Evolutionary conservation across 2,888 invertebrate species (phyloP).

Genomic region (Orthosia cruda): DNA sequence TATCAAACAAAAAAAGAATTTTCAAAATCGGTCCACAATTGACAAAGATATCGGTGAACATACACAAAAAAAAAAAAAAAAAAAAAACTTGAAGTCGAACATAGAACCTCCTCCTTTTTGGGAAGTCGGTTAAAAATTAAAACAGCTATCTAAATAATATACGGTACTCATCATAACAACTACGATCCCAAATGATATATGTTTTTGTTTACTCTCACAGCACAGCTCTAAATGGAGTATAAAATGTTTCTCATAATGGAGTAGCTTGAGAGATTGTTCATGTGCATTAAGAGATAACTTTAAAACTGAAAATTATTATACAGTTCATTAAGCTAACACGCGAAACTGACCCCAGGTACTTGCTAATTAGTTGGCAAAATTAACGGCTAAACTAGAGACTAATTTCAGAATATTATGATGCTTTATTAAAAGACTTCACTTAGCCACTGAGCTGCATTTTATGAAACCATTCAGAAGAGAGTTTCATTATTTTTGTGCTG

Average conservation of each 20-base stretch:
- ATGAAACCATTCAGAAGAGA: slow-evolving; percentile 3
- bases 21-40: no score
- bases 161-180: no score
- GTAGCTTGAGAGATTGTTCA: slow-evolving; percentile 7
- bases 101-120: no score
- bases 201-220: background rate
- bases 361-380: slow-evolving; percentile 49
- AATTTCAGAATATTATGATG: slow-evolving; percentile 23
- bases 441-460: slow-evolving; percentile 7
- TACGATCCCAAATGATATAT: background rate
- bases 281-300: slow-evolving; percentile 13
- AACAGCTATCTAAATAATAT: no score
- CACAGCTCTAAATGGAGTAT: background rate
- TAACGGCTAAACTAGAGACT: slow-evolving; percentile 17
- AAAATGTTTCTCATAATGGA: no score
- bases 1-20: no score
- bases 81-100: no score
- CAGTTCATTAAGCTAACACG: slow-evolving; percentile 18
- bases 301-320: slow-evolving; percentile 32
- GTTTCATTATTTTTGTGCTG: background rate
- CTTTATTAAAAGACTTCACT: slow-evolving; percentile 19
- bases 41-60: no score
- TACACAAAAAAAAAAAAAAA: no score
- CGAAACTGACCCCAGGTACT: slow-evolving; percentile 17
- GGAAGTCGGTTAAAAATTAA: no score